phyloP scores from a whole-genome alignment of 2,888 invertebrate species.

The Acrobasis repandana region DNA sequence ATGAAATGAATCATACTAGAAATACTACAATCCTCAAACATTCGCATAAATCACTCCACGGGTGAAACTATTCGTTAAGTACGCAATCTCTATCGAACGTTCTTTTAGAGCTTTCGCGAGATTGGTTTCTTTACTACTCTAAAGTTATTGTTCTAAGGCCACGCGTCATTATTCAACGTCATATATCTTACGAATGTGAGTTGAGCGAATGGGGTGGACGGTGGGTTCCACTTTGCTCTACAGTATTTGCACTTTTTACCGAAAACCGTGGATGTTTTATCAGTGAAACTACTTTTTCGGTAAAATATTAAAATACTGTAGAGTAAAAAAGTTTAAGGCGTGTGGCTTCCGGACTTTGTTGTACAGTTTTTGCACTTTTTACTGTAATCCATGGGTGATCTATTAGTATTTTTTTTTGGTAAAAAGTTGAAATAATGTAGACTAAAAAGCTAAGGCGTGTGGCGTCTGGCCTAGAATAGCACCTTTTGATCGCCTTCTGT shows the following conservation, averaged over 20 bases:
- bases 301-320: too few relatives aligned
- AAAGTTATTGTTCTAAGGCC: conserved; percentile 76
- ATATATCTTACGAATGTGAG: conserved; percentile 65
- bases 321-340: too few relatives aligned
- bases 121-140: conserved; percentile 73
- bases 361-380: too few relatives aligned
- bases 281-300: too few relatives aligned
- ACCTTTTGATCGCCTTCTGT: too few relatives aligned
- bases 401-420: too few relatives aligned
- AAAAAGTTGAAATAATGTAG: too few relatives aligned
- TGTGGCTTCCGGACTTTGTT: too few relatives aligned
- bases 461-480: too few relatives aligned
- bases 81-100: conserved; percentile 49
- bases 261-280: too few relatives aligned
- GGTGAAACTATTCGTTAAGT: conserved; percentile 24
- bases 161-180: conserved; percentile 74
- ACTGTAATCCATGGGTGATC: too few relatives aligned
- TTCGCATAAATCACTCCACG: conserved; percentile 11
- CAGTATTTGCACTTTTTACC: background rate
- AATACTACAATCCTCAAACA: conserved; percentile 5
- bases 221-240: background rate
- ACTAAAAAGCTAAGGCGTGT: too few relatives aligned
- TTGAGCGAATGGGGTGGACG: conserved; percentile 55
- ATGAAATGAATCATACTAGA: conserved; percentile 10
- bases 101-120: conserved; percentile 57